These are phyloP conservation scores for Apostichopus californicus DNA, from an alignment of 35 echinoderm and acorn worm genomes.

Conservation along the genomic window DNA sequence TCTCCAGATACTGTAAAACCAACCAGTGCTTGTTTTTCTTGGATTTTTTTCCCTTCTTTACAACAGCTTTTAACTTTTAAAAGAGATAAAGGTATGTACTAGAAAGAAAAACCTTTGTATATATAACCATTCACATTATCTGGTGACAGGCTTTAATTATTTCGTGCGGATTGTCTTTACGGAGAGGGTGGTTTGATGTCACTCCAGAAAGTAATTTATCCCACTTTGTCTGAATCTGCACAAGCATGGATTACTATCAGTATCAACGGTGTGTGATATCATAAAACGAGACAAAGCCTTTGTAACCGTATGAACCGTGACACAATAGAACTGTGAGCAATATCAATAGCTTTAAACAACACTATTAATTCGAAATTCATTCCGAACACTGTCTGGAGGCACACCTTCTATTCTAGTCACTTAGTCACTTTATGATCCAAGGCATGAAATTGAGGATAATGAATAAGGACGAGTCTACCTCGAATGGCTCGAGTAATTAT, in stretches of 20 bases:
- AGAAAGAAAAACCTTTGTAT: too few relatives aligned
- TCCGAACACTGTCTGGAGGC: neutral
- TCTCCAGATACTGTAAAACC: neutral
- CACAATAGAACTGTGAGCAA: neutral
- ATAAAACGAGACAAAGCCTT: conserved; percentile 5
- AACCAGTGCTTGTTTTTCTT: too few relatives aligned
- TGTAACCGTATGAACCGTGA: neutral
- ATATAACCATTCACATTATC: too few relatives aligned
- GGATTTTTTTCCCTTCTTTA: neutral
- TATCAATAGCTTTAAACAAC: neutral
- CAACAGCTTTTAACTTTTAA: neutral
- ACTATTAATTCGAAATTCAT: neutral
- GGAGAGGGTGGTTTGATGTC: neutral
- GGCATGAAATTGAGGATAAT: neutral
- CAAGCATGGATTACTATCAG: conserved; percentile 44
- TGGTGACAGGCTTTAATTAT: too few relatives aligned
- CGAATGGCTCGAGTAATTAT: neutral
- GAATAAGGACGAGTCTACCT: neutral
- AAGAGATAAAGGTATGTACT: too few relatives aligned
- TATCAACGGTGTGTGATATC: conserved; percentile 13
- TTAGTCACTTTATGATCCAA: neutral
- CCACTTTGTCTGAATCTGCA: neutral
- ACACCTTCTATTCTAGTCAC: neutral
- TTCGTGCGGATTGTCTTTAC: neutral
- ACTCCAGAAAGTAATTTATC: neutral